Base-by-base conservation (phyloP, 2,113 vertebrate species). In the Puma concolor region DNA sequence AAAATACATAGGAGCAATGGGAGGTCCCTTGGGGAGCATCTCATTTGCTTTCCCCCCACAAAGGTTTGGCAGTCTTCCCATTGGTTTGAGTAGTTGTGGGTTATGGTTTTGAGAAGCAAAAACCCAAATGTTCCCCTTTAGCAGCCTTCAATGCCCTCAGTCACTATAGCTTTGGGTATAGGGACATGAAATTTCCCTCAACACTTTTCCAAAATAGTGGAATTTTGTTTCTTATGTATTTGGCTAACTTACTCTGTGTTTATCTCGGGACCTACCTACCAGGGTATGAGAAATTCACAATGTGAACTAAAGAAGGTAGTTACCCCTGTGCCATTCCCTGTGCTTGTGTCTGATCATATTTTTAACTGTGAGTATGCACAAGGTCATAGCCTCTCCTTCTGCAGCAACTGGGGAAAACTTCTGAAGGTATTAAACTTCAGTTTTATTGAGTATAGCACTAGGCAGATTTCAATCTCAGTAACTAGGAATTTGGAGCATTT, bases 401-500 rank as follows among this genome's bases (percentile, higher is more conserved):
- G 64, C 23, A 90, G 63, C 25, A 81, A 23, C 19, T 36, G 54
- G n/a, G 52, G 2, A 38, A n/a, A 80, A 21, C 27, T 54, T 94
- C 17, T 87, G 36, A 80, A 96, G 36, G 15, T 76, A 60, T 54
- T 79, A 83, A 67, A 84, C 11, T 66, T 48, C 36, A 14, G 9
- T 44, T 33, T 90, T 74, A 27, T 57, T 64, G 44, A 91, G 29
- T 38, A 48, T n/a, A 94, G 2, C 79, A 84, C 10, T 25, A 87
- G 79, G 74, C 44, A 87, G 48, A 90, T 83, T 82, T 88, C 74
- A 76, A 95, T 38, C n/a, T 38, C 41, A 94, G 50, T 72, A 80
- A 74, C 67, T 36, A 82, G 87, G 33, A 97, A 85, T 94, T 83
- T 41, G 74, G 85, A 87, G 38, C 31, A 63, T 95, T 96, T 94